Percentiles rank a stretch among this genome's conserved stretches.
Evolutionary conservation across 1,140 invertebrate genomes (phyloP).

Genomic region (Stegodyphus mimosarum): DNA sequence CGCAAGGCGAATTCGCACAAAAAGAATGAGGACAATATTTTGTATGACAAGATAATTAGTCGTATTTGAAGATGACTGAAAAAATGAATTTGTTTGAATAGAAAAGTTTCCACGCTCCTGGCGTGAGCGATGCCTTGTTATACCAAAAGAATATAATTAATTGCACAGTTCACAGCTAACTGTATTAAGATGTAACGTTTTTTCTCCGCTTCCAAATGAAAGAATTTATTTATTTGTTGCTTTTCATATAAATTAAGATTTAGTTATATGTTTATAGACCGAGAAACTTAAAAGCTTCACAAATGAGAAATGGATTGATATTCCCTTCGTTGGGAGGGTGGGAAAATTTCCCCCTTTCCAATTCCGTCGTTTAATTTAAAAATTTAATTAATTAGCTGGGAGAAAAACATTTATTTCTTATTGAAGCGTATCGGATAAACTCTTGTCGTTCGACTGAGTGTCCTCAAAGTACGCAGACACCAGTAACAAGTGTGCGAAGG

Average conservation of each 20-base stretch:
- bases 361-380: slow-evolving; percentile 54
- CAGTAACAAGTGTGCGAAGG: slow-evolving; percentile 46
- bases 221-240: slow-evolving; percentile 56
- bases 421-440: slow-evolving; percentile 57
- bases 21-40: slow-evolving; percentile 60
- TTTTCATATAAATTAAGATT: slow-evolving; percentile 61
- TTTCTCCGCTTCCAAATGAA: slow-evolving; percentile 18
- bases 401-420: slow-evolving; percentile 56
- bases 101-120: slow-evolving; percentile 51
- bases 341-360: slow-evolving; percentile 10
- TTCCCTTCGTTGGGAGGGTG: slow-evolving; percentile 30
- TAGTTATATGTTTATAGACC: slow-evolving; percentile 59
- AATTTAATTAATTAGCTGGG: slow-evolving; percentile 57
- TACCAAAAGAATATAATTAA: slow-evolving; percentile 60
- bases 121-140: slow-evolving; percentile 36
- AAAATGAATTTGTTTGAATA: slow-evolving; percentile 60
- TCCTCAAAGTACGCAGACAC: slow-evolving; percentile 7
- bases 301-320: slow-evolving; percentile 59
- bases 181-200: slow-evolving; percentile 53
- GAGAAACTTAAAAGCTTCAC: slow-evolving; percentile 48
- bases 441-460: slow-evolving; percentile 19
- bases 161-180: slow-evolving; percentile 59
- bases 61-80: slow-evolving; percentile 59
- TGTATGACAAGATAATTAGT: slow-evolving; percentile 61
- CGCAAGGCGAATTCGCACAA: slow-evolving; percentile 54